Conservation (phyloP, 2,113 vertebrate genomes). For the Tychaedon coryphoeus region DNA sequence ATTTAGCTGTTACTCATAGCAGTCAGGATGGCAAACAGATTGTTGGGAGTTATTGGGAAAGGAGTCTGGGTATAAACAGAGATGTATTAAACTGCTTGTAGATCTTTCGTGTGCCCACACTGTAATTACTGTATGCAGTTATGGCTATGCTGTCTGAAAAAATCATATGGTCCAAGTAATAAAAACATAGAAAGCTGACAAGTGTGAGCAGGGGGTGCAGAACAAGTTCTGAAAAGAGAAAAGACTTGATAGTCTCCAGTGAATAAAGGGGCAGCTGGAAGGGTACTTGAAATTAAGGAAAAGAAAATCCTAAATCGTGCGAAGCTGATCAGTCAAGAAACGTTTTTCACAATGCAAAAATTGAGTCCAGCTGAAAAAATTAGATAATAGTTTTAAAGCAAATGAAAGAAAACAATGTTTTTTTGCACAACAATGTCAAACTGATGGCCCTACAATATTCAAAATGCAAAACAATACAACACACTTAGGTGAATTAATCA, state of each 20-base stretch:
- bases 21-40: conserved; percentile 5
- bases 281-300: not conserved
- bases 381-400: not conserved
- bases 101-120: not conserved
- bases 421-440: not conserved
- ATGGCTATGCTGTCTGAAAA: conserved; percentile 9
- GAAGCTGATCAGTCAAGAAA: not conserved
- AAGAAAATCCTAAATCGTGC: not conserved
- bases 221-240: not conserved
- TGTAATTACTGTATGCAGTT: not conserved
- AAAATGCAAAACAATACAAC: not conserved
- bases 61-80: not conserved
- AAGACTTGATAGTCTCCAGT: not conserved
- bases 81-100: not conserved
- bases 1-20: not conserved
- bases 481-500: not conserved
- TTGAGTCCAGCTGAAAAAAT: not conserved
- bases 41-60: conserved; percentile 6
- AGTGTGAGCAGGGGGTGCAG: not conserved
- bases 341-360: not conserved
- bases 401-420: not conserved
- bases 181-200: conserved; percentile 6
- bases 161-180: not conserved
- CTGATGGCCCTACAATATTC: accelerated
- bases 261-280: not conserved